Conservation (phyloP, 2,888 invertebrate species). For the Oeneis ivallda region DNA sequence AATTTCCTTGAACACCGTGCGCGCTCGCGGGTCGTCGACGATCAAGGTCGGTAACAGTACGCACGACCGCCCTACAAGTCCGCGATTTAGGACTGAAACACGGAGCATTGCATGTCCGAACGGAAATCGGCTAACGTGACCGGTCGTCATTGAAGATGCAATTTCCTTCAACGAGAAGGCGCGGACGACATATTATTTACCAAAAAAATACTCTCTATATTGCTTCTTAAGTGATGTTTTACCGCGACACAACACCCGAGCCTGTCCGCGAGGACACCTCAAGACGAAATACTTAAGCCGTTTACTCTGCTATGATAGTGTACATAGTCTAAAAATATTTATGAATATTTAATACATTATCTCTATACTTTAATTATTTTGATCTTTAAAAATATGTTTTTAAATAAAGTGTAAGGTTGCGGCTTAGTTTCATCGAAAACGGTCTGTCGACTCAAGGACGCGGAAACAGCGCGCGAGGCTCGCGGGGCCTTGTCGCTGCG, state of each 20-base stretch:
- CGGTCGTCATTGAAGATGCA: too few species aligned
- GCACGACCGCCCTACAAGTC: too few species aligned
- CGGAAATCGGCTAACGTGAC: too few species aligned
- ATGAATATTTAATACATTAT: conserved; percentile 4
- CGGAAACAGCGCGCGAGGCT: background rate
- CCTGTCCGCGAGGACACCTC: too few species aligned
- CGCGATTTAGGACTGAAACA: too few species aligned
- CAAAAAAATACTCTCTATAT: background rate
- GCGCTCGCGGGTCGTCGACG: background rate
- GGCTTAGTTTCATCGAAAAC: background rate
- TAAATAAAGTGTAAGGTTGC: background rate
- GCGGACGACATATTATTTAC: too few species aligned
- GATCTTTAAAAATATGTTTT: conserved; percentile 7
- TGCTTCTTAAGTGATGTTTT: background rate
- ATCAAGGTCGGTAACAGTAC: background rate
- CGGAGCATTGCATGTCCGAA: too few species aligned
- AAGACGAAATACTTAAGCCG: background rate
- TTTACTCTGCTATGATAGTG: conserved; percentile 8
- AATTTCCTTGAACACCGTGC: background rate
- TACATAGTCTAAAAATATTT: conserved; percentile 18
- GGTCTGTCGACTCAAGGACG: background rate
- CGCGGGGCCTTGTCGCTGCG: background rate
- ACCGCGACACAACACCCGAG: background rate
- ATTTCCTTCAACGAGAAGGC: too few species aligned
- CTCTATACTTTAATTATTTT: conserved; percentile 1